Evolutionary conservation across 2,888 invertebrate species (phyloP).

Genomic region (Noctua janthe): DNA sequence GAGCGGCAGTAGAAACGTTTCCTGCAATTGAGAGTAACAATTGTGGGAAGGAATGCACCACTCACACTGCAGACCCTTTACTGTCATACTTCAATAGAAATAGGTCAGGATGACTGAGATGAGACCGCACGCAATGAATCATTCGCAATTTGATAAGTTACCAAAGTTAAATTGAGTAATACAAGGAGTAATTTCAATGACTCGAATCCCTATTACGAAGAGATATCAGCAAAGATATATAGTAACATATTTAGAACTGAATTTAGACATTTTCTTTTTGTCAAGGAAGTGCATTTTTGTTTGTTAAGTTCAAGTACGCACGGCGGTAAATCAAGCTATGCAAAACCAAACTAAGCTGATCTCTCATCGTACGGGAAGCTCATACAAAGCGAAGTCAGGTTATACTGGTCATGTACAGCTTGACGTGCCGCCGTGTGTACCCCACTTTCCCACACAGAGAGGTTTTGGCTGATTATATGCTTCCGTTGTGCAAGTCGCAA

Average conservation of each 20-base stretch:
- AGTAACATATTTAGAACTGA: neutral
- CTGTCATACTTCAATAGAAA: slow-evolving; percentile 21
- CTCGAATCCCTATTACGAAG: neutral
- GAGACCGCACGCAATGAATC: slow-evolving; percentile 12
- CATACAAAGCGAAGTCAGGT: too few species aligned
- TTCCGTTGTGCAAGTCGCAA: neutral
- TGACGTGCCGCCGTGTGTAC: too few species aligned
- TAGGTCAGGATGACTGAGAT: neutral
- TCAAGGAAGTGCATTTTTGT: neutral
- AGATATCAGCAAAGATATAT: neutral
- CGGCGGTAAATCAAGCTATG: too few species aligned
- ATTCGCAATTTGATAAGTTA: slow-evolving; percentile 1
- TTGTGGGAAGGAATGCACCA: slow-evolving; percentile 16
- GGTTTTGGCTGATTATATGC: neutral
- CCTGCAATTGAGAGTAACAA: slow-evolving; percentile 53
- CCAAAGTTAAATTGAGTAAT: slow-evolving; percentile 1
- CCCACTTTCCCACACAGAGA: neutral
- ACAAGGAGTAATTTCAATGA: neutral
- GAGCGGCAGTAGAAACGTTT: neutral
- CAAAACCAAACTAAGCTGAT: too few species aligned
- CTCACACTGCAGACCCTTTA: slow-evolving; percentile 20
- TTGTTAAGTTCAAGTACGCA: neutral
- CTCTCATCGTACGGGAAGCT: too few species aligned
- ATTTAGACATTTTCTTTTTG: neutral
- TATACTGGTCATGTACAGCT: too few species aligned